Conservation (phyloP, 1,140 invertebrate species). For the Rhagoletis zephyria region DNA sequence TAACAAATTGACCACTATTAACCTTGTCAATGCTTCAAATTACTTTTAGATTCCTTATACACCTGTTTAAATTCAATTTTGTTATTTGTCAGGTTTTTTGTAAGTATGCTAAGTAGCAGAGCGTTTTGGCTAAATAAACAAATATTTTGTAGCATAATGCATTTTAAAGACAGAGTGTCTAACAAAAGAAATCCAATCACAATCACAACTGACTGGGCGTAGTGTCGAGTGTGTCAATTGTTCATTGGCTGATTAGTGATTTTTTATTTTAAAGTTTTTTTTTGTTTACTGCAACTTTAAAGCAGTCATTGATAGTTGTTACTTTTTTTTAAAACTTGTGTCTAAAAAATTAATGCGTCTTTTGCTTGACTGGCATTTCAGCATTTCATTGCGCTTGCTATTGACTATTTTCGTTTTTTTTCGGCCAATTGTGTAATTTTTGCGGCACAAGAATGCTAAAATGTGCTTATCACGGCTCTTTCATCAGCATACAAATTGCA, state of each 20-base stretch:
- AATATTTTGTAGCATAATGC: background rate
- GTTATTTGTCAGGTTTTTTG: background rate
- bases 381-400: background rate
- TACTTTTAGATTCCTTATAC: background rate
- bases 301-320: background rate
- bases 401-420: background rate
- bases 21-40: constrained; percentile 21
- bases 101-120: background rate
- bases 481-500: constrained; percentile 35
- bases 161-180: background rate
- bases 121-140: background rate
- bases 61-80: constrained; percentile 16
- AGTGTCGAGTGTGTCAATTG: constrained; percentile 20
- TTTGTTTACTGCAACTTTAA: background rate
- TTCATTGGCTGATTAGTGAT: constrained; percentile 28
- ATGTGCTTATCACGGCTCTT: constrained; percentile 16
- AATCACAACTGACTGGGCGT: constrained; percentile 1
- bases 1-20: background rate
- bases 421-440: background rate
- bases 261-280: background rate
- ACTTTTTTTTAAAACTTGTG: background rate
- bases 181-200: background rate
- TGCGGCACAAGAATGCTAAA: background rate
- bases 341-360: constrained; percentile 4
- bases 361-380: background rate